Evolutionary conservation across 2,113 vertebrate genomes (phyloP).

Genomic region (Poeciliopsis occidentalis): DNA sequence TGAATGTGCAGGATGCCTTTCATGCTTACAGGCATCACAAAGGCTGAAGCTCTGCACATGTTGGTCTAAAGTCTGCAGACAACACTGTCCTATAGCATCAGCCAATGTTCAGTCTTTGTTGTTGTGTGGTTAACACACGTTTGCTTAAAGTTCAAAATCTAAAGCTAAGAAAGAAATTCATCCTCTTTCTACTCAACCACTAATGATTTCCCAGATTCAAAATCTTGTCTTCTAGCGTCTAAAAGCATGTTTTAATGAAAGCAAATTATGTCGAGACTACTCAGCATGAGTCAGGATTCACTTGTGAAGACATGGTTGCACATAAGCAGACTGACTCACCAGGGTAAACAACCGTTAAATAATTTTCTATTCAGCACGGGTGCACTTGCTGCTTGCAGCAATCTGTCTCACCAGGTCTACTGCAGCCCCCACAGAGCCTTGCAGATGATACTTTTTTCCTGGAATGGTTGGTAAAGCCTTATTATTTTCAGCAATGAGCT

Average conservation of each 20-base stretch:
- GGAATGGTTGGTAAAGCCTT: conserved; percentile 58
- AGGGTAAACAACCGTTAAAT: conserved; percentile 67
- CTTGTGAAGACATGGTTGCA: conserved; percentile 55
- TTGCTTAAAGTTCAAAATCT: conserved; percentile 9
- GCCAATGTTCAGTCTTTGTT: neutral
- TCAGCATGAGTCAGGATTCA: conserved; percentile 20
- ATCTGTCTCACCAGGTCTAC: conserved; percentile 58
- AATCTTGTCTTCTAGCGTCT: neutral
- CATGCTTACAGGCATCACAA: too few species aligned
- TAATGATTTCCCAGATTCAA: conserved; percentile 6
- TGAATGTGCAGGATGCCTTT: too few species aligned
- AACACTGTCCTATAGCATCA: too few species aligned
- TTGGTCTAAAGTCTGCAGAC: too few species aligned
- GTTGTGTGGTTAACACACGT: neutral
- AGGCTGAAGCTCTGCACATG: too few species aligned
- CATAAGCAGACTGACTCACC: conserved; percentile 57
- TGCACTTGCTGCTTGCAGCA: conserved; percentile 48
- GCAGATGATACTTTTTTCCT: conserved; percentile 57
- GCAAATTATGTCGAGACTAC: conserved; percentile 33
- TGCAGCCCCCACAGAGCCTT: conserved; percentile 49
- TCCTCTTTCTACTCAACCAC: conserved; percentile 18
- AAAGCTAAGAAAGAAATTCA: neutral
- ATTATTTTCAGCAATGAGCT: conserved; percentile 65
- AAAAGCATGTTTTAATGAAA: conserved; percentile 3
- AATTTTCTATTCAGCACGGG: conserved; percentile 62